Conservation (phyloP, 2,888 invertebrate genomes). For the Drosophila diplacantha region DNA sequence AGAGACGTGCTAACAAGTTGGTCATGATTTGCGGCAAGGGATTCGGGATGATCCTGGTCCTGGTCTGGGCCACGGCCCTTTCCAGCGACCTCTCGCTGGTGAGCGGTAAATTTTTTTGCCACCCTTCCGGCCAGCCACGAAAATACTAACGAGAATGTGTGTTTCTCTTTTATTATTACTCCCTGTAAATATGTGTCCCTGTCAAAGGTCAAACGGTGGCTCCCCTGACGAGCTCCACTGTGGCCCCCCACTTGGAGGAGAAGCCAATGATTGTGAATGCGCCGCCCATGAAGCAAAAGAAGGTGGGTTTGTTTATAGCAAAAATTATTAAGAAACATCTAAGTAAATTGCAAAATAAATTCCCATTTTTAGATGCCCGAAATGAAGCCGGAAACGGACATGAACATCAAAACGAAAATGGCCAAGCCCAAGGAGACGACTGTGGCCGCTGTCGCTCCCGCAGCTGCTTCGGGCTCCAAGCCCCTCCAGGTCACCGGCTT, state of each 20-base stretch:
- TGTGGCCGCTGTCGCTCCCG: neutral
- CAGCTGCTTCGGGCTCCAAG: conserved; percentile 20
- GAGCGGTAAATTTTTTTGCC: conserved; percentile 71
- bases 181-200: conserved; percentile 1
- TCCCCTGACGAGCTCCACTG: conserved; percentile 55
- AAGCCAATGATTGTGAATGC: conserved; percentile 63
- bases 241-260: conserved; percentile 41
- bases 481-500: conserved; percentile 71
- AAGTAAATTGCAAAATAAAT: too few relatives aligned
- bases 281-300: conserved; percentile 59
- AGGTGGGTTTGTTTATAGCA: neutral
- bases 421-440: conserved; percentile 9
- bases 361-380: neutral
- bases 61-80: conserved; percentile 54
- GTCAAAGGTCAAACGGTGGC: conserved; percentile 55
- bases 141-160: conserved; percentile 5
- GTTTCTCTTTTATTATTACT: neutral
- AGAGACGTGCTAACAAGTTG: conserved; percentile 28
- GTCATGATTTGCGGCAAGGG: conserved; percentile 29
- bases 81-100: conserved; percentile 66
- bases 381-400: neutral
- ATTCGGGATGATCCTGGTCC: conserved; percentile 44
- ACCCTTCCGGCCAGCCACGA: neutral
- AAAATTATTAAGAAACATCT: too few relatives aligned
- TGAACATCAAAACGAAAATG: neutral